Evolutionary conservation across 2,113 vertebrate species (phyloP), one percentile per base, ranked within the genome.

Genomic region (Pipra filicauda): DNA sequence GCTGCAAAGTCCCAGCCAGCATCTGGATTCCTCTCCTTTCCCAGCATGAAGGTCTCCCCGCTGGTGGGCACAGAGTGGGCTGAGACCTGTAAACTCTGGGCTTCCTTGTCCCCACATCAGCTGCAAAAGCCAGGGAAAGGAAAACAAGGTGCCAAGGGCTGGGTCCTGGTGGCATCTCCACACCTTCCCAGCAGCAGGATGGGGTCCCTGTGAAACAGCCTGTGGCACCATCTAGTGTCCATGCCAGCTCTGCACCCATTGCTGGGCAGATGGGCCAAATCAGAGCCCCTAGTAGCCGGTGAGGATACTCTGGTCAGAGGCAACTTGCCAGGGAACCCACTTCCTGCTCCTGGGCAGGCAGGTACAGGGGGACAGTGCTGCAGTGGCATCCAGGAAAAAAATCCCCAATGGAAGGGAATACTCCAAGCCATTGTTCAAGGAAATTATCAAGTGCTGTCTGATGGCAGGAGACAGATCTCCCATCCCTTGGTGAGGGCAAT

Each of bases 151-250:
- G 33, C 35, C 0, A 3, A 51, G 58, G 2, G 16, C 11, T 44
- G 17, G 9, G 17, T 54, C 6, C 20, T 24, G 48, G 22, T 6
- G 54, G 35, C 51, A 55, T 19, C 52, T 64, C n/a, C 46, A 17
- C 15, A 0, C 24, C 35, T 59, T n/a, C 52, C 16, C 71, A 20
- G 43, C 61, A 28, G 51, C 55, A 49, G 55, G 37, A 51, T 14
- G 69, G 27, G 27, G 41, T 41, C 18, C 78, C 61, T 14, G 49
- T 57, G 89, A 76, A 52, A 62, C 78, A 96, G 91, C 78, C 85
- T 95, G 78, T 85, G 67, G 88, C 96, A 95, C 96, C 96, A 95
- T 61, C 96, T 96, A 94, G 94, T 52, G 95, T 71, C 66, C 13
- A 5, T 2, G 62, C 12, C 31, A 66, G 52, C 57, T 41, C 62